Evolutionary conservation across 2,888 invertebrate genomes (phyloP).

Genomic region (Penaeus monodon): DNA sequence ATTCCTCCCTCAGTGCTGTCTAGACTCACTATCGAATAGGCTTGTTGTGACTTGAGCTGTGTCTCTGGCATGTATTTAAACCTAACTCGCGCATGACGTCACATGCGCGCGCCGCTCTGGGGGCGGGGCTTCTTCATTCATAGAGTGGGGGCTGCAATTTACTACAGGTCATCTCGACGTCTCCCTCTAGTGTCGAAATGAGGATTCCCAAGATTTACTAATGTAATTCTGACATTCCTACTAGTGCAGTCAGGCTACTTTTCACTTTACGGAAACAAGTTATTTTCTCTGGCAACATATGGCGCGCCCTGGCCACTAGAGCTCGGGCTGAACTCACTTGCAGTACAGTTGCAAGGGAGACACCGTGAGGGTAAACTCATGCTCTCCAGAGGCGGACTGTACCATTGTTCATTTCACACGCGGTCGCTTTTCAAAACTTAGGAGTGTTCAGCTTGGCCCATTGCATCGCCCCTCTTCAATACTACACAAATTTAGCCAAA

Average conservation of each 20-base stretch:
- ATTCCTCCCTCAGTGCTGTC: conserved; percentile 42
- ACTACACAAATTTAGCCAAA: too few species aligned
- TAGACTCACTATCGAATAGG: conserved; percentile 21
- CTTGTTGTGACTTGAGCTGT: conserved; percentile 43
- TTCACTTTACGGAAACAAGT: background rate
- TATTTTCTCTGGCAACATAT: conserved; percentile 24
- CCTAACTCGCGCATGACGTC: conserved; percentile 1
- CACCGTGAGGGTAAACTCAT: background rate
- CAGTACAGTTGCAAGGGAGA: conserved; percentile 18
- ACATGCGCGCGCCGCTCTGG: conserved; percentile 6
- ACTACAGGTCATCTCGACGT: conserved; percentile 21
- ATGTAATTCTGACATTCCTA: conserved; percentile 31
- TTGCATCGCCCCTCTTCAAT: too few species aligned
- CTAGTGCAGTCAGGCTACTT: conserved; percentile 6
- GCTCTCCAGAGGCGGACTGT: too few species aligned
- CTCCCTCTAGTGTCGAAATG: background rate
- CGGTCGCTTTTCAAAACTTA: too few species aligned
- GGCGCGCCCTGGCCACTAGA: conserved; percentile 13
- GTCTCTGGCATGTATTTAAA: conserved; percentile 1
- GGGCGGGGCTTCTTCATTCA: conserved; percentile 34
- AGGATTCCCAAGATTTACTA: background rate
- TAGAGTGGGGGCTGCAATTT: conserved; percentile 13
- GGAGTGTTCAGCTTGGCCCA: too few species aligned
- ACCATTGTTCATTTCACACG: too few species aligned
- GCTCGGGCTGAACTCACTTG: background rate